Percentiles rank a stretch among this genome's conserved stretches.
phyloP scores from a whole-genome alignment of 2,797 vertebrate species.

The Sphenodon punctatus region DNA sequence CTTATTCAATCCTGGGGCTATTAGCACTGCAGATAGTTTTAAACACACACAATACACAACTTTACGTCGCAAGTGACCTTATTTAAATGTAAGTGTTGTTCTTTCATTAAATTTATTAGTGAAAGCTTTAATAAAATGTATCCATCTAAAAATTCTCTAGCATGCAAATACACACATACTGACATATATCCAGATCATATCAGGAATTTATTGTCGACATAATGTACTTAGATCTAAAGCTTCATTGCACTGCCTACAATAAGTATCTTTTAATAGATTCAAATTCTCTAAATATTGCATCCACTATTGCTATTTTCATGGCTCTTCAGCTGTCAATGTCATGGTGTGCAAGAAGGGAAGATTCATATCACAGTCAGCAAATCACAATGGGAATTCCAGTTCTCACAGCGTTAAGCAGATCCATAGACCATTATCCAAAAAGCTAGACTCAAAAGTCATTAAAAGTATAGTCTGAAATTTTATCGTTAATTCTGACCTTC shows the following conservation, averaged over 20 bases:
- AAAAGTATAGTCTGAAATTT: neutral
- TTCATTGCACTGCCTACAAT: neutral
- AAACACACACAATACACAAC: no score
- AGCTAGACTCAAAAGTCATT: neutral
- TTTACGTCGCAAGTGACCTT: no score
- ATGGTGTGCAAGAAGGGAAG: accelerated
- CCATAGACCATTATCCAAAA: neutral
- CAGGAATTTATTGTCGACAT: neutral
- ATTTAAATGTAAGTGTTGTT: no score
- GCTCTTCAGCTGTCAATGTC: neutral
- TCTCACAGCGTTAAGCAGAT: neutral
- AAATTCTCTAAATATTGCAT: neutral
- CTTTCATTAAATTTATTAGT: no score
- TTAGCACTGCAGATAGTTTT: no score
- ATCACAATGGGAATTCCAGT: neutral
- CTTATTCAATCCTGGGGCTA: no score
- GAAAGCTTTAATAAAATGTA: no score
- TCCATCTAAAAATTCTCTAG: no score
- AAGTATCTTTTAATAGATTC: neutral
- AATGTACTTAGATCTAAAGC: neutral
- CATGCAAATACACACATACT: neutral
- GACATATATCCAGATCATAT: neutral
- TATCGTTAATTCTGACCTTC: neutral
- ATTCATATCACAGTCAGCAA: neutral
- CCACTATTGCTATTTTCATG: neutral